Base-by-base conservation (phyloP, 2,113 vertebrate genomes). In the Poeciliopsis prolifica region DNA sequence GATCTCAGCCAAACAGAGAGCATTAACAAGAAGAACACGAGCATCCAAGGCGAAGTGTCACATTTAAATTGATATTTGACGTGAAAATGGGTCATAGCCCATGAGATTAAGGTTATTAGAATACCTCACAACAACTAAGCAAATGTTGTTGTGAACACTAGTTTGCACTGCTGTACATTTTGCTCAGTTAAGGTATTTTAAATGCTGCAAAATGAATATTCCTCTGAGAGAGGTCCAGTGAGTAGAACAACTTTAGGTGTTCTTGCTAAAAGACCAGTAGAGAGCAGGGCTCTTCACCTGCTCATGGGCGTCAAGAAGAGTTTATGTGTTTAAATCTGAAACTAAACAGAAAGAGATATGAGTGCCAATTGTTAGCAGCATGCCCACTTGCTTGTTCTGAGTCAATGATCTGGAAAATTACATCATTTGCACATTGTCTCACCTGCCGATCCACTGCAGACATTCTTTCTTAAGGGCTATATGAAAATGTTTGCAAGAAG, bases 1-100 rank as follows among this genome's bases (percentile, higher is more conserved):
- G 75, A 72, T 81, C 65, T 85, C 54, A 68, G 69, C 82, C 74
- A 85, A 51, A 61, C 19, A 65, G 71, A 35, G 63, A 82, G 80
- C 17, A 82, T 73, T 75, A 79, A 84, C 61, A 80, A 82, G 78
- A 40, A 86, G 67, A 74, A 42, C 79, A 81, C 76, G 67, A 51
- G 64, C 79, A 75, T 82, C 64, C 63, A 48, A 81, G 74, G 79
- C 40, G 83, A 78, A 81, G 68, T 76, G 86, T 84, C 81, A 86
- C 69, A 85, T 35, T 15, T 66, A 79, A 70, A 74, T 69, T 77
- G 17, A 75, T 63, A 81, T 33, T 74, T 69, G 84, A 84, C 86
- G 77, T 84, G 79, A 72, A 65, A 64, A 70, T 61, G 63, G 44
- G 65, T 74, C 3, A 58, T n/a, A 58, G 24, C 22, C 48, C 22